Evolutionary conservation across 2,888 invertebrate species (phyloP), one percentile per base, ranked within the genome.

Genomic region (Fragum sueziense): DNA sequence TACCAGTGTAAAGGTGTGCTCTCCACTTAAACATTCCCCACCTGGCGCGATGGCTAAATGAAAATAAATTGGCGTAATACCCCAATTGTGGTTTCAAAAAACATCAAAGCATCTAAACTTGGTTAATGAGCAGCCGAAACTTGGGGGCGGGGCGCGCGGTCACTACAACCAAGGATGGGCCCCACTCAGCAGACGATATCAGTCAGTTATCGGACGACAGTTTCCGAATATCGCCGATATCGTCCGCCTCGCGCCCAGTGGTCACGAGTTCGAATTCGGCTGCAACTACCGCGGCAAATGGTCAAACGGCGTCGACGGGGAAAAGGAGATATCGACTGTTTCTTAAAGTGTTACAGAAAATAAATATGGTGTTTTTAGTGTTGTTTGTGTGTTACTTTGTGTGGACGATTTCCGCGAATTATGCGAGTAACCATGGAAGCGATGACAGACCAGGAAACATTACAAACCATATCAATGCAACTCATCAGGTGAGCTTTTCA

Each of bases 361-460:
- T 87, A 74, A 86, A 85, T 77, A 87, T 87, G 87, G 75, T 85
- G 71, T 86, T 87, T 70, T 76, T 87, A 37, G 74, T 87, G 25
- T 73, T 85, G 68, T 84, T 87, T 74, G 76, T 85, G 62, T 84
- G 85, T 57, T 87, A 87, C 62, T 79, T 86, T 70, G 86, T 85
- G 14, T 86, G 86, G 87, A 87, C 86, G 11, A 86, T 87, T 67
- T 84, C 86, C 14, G 86, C 82, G 22, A 85, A 81, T 76, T 85
- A 82, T 77, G 84, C 84, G 31, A 41, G 79, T 67, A 22, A 57
- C 59, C 51, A 70, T 34, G 70, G 65, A 27, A 34, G 51, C 29
- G 34, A 67, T 31, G 57, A 61, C 17, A 34, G 47, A 20, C 33
- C 73, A 62, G 69, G 62, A 34, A 79, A 79, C 41, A 31, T 73